Evolutionary conservation across 2,113 vertebrate genomes (phyloP).

Genomic region (rat (Rattus norvegicus)): DNA sequence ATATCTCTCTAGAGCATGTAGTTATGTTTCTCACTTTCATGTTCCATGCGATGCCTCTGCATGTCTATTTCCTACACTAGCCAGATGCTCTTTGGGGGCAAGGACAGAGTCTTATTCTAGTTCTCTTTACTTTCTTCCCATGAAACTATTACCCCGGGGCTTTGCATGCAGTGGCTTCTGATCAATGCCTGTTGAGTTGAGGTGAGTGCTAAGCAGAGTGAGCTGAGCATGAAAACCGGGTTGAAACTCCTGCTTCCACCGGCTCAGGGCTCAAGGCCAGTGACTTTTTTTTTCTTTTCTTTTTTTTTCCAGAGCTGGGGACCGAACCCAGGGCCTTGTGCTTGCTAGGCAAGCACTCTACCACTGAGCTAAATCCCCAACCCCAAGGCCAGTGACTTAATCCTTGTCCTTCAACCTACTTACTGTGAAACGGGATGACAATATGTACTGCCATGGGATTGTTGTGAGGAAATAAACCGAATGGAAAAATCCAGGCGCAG

Average conservation of each 20-base stretch:
- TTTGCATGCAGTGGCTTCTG: background rate
- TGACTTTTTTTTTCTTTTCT: no score
- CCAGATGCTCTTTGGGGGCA: background rate
- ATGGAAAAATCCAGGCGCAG: background rate
- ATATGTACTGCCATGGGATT: background rate
- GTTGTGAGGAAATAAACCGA: background rate
- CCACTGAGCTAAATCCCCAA: no score
- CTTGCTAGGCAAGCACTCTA: no score
- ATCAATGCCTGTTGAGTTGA: background rate
- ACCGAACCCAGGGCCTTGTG: no score
- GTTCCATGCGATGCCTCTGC: background rate
- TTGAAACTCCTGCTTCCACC: background rate
- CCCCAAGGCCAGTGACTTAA: background rate
- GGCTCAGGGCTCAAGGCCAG: background rate
- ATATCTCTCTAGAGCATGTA: background rate
- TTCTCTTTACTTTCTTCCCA: constrained; percentile 36
- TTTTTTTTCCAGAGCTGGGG: no score
- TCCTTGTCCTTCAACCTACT: background rate
- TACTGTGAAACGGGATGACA: constrained; percentile 15
- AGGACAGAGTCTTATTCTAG: background rate
- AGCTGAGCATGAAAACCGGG: background rate
- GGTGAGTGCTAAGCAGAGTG: background rate
- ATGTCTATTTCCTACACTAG: background rate
- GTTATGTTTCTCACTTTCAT: background rate
- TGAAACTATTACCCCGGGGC: background rate